phyloP scores from a whole-genome alignment of 1,140 invertebrate species.

The Brachionus asplanchnoidis region DNA sequence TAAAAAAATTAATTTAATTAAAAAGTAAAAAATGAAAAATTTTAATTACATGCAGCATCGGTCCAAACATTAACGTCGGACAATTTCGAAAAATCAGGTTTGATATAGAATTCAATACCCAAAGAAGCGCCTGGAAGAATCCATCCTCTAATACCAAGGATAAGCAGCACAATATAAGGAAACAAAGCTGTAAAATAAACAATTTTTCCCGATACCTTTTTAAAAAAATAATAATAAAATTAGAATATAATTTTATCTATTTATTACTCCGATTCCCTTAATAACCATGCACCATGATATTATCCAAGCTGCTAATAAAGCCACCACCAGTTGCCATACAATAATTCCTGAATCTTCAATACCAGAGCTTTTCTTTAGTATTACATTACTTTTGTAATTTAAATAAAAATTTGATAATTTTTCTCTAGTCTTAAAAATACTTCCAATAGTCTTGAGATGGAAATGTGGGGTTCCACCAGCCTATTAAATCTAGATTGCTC shows the following conservation, averaged over 20 bases:
- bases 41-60: conserved; percentile 30
- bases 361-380: conserved; percentile 11
- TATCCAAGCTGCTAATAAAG: conserved; percentile 50
- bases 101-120: conserved; percentile 36
- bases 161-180: conserved; percentile 32
- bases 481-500: background rate
- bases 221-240: background rate
- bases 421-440: conserved; percentile 63
- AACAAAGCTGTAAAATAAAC: conserved; percentile 41
- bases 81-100: conserved; percentile 40
- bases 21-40: background rate
- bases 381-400: conserved; percentile 28
- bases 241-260: background rate
- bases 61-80: conserved; percentile 12
- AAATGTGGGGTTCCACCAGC: conserved; percentile 33
- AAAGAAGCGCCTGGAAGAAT: conserved; percentile 14
- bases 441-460: conserved; percentile 42
- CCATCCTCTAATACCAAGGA: conserved; percentile 42
- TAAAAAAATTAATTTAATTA: background rate
- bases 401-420: conserved; percentile 55
- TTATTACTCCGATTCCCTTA: conserved; percentile 48
- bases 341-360: conserved; percentile 41
- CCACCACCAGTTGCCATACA: conserved; percentile 38
- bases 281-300: conserved; percentile 49
- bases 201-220: conserved; percentile 21